These are phyloP conservation scores for Linurgus olivaceus DNA, from an alignment of 2,797 vertebrate species.

Conservation along the genomic window DNA sequence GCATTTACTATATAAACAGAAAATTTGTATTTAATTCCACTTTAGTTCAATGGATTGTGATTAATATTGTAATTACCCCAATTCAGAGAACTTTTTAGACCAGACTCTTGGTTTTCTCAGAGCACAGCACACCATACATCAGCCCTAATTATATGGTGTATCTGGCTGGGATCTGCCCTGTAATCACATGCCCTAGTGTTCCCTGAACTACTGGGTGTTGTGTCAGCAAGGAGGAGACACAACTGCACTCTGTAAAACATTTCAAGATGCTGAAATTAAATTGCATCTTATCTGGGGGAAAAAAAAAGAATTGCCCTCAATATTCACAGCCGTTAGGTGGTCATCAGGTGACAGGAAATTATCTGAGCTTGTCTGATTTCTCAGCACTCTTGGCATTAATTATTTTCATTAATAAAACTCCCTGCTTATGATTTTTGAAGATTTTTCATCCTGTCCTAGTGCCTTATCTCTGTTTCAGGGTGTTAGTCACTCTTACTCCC, in stretches of 20 bases:
- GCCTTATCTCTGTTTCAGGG: not conserved
- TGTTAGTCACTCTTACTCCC: not conserved
- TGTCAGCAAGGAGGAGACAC: not conserved
- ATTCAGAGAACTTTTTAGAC: slow-evolving; percentile 47
- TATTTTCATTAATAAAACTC: slow-evolving; percentile 33
- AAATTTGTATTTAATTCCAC: slow-evolving; percentile 53
- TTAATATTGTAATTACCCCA: slow-evolving; percentile 56
- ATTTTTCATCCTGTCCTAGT: not conserved
- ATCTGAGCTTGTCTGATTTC: slow-evolving; percentile 12
- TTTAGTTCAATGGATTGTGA: slow-evolving; percentile 46
- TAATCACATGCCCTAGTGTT: not conserved
- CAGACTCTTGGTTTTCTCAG: slow-evolving; percentile 10
- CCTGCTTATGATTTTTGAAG: slow-evolving; percentile 29
- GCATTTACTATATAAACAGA: slow-evolving; percentile 13
- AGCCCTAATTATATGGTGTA: not conserved
- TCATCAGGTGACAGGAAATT: slow-evolving; percentile 40
- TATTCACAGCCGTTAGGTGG: slow-evolving; percentile 23
- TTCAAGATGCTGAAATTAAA: slow-evolving; percentile 49
- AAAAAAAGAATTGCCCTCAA: not conserved
- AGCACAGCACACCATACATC: not conserved
- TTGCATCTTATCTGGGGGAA: not conserved
- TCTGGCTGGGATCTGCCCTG: not conserved
- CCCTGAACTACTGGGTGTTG: not conserved
- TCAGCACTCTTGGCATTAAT: slow-evolving; percentile 34
- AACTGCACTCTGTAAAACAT: not conserved